Evolutionary conservation across 2,888 invertebrate genomes (phyloP).

Genomic region (Adelognathus sp.): DNA sequence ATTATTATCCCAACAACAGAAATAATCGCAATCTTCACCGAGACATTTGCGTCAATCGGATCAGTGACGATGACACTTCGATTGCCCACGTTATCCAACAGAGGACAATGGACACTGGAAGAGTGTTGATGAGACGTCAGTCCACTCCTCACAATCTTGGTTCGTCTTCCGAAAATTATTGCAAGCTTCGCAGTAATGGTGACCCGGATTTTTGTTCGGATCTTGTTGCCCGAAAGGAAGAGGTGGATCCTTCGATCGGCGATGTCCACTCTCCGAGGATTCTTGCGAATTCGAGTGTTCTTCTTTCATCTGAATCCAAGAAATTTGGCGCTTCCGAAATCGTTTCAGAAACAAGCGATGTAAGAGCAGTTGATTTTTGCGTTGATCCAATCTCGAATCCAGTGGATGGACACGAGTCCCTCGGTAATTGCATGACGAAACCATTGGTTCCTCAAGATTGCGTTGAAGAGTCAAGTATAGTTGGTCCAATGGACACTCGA

Average conservation of each 20-base stretch:
- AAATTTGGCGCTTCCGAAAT: not conserved
- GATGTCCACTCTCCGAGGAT: not conserved
- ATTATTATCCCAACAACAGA: not conserved
- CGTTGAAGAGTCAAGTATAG: not conserved
- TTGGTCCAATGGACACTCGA: not conserved
- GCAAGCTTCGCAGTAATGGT: not conserved
- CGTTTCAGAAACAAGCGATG: not conserved
- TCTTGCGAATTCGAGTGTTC: not conserved
- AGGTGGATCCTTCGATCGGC: not conserved
- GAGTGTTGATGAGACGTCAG: not conserved
- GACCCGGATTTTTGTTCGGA: not conserved
- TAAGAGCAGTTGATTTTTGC: not conserved
- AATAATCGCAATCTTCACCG: not conserved
- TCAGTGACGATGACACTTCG: not conserved
- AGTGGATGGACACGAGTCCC: not conserved
- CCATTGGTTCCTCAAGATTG: not conserved
- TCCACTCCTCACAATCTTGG: conserved; percentile 12
- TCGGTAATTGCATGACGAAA: not conserved
- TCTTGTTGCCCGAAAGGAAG: not conserved
- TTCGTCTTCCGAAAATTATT: not conserved
- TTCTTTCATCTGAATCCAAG: not conserved
- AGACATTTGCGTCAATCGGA: not conserved
- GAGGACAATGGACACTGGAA: not conserved
- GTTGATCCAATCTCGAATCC: not conserved
- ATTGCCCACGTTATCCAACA: not conserved